These are phyloP conservation scores for Tribolium freemani DNA, from an alignment of 2,888 invertebrate genomes.

Conservation along the genomic window DNA sequence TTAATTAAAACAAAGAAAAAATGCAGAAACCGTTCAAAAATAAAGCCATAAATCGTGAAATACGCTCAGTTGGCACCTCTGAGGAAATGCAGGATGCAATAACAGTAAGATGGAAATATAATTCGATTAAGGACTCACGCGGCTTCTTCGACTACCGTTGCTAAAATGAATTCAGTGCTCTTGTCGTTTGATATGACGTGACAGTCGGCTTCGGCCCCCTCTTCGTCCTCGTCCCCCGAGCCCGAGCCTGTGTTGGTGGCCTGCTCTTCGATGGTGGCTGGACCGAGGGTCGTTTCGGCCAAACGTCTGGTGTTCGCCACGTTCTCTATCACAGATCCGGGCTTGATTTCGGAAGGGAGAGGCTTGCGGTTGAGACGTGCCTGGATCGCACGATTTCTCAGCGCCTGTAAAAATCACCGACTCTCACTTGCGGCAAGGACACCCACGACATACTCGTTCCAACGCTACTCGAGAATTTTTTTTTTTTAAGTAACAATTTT, in stretches of 20 bases:
- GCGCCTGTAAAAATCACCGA: constrained; percentile 73
- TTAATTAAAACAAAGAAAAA: too few relatives aligned
- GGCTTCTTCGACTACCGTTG: constrained; percentile 88
- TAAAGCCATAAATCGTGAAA: background rate
- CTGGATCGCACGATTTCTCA: constrained; percentile 87
- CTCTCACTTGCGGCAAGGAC: background rate
- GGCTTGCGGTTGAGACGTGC: constrained; percentile 86
- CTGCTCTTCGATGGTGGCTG: constrained; percentile 80
- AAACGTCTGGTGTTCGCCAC: constrained; percentile 85
- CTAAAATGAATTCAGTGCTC: constrained; percentile 91
- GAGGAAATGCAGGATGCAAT: background rate
- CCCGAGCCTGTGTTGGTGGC: constrained; percentile 93
- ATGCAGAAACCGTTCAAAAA: background rate
- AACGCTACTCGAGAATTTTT: too few relatives aligned
- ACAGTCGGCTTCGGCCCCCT: constrained; percentile 76
- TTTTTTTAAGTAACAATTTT: too few relatives aligned
- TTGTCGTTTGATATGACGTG: constrained; percentile 92
- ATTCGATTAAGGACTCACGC: constrained; percentile 74
- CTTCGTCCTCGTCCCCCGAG: constrained; percentile 90
- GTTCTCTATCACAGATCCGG: constrained; percentile 90
- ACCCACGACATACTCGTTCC: background rate
- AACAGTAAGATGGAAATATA: constrained; percentile 11
- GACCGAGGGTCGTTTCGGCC: constrained; percentile 82
- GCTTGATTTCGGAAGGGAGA: constrained; percentile 79
- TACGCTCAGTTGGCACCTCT: background rate